phyloP scores from a whole-genome alignment of 2,797 vertebrate species.

The Oreochromis grahami region DNA sequence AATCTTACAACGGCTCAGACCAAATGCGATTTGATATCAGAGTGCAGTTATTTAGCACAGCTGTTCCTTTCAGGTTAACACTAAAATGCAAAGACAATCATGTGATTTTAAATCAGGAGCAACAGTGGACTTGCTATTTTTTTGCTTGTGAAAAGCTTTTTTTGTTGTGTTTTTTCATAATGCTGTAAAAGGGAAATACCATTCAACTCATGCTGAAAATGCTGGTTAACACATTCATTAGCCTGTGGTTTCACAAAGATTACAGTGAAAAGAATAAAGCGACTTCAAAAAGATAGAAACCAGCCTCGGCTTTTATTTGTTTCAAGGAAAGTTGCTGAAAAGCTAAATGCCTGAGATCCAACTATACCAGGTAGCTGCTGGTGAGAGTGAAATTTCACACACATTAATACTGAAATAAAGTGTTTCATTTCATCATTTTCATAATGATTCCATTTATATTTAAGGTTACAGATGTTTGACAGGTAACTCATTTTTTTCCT shows the following conservation, averaged over 20 bases:
- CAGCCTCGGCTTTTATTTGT: background rate
- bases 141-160: slow-evolving; percentile 14
- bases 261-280: slow-evolving; percentile 58
- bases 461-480: background rate
- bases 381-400: background rate
- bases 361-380: background rate
- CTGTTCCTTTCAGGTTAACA: slow-evolving; percentile 3
- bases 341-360: background rate
- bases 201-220: slow-evolving; percentile 34
- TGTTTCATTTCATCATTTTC: background rate
- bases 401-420: background rate
- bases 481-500: background rate
- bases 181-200: slow-evolving; percentile 59
- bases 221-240: slow-evolving; percentile 37
- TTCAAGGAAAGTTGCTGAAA: background rate
- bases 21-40: slow-evolving; percentile 5
- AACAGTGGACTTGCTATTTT: background rate
- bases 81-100: slow-evolving; percentile 46
- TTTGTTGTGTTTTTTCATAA: slow-evolving; percentile 15
- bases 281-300: slow-evolving; percentile 34
- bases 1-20: slow-evolving; percentile 16
- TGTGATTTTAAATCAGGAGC: slow-evolving; percentile 35
- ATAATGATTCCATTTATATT: background rate
- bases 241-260: slow-evolving; percentile 38
- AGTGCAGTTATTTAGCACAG: slow-evolving; percentile 22